Evolutionary conservation across 2,888 invertebrate species (phyloP).

Genomic region (Brachyptera risi): DNA sequence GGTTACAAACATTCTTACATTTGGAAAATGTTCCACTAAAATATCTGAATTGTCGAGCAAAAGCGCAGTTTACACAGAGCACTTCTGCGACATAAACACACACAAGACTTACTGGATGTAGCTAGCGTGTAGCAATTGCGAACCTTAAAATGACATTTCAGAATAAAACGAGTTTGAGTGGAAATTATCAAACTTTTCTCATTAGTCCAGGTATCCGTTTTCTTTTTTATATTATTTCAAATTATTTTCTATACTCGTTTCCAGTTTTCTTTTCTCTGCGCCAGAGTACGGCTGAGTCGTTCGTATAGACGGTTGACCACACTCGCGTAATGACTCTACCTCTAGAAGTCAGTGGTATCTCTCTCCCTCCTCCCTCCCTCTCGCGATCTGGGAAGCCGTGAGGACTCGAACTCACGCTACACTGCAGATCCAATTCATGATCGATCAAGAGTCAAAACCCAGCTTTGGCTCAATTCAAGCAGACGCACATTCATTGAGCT

Average conservation of each 20-base stretch:
- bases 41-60: too few species aligned
- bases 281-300: background rate
- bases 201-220: background rate
- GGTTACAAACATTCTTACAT: too few species aligned
- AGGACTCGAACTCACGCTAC: background rate
- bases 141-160: too few species aligned
- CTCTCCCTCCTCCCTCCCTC: background rate
- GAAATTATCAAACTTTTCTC: conserved; percentile 3
- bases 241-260: too few species aligned
- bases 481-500: conserved; percentile 1
- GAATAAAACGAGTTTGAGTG: too few species aligned
- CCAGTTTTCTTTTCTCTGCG: too few species aligned
- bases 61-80: too few species aligned
- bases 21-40: too few species aligned
- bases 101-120: too few species aligned
- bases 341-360: background rate
- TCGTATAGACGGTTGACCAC: background rate
- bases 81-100: too few species aligned
- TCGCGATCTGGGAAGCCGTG: background rate
- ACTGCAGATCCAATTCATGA: background rate
- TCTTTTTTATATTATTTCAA: background rate
- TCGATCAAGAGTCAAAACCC: conserved; percentile 19
- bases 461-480: background rate
- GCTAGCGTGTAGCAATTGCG: too few species aligned
- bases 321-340: background rate